A percentile compares a stretch with the other conserved stretches of the same genome.
These are phyloP conservation scores for Panopea generosa DNA, from an alignment of 2,888 invertebrate species.

Conservation along the genomic window DNA sequence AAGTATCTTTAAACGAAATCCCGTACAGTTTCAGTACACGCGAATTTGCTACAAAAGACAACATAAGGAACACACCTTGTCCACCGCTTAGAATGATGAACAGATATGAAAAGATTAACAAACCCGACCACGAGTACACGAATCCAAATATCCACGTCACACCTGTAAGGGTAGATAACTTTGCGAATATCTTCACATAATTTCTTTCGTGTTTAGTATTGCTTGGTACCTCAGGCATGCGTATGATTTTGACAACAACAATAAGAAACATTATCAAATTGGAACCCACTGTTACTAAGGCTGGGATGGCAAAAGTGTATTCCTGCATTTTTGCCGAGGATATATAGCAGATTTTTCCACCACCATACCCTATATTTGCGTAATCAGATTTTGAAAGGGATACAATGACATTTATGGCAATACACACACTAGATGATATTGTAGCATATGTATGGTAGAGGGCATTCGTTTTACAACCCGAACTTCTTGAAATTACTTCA, in stretches of 20 bases:
- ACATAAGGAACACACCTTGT: slow-evolving; percentile 24
- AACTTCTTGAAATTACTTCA: background rate
- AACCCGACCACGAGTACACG: slow-evolving; percentile 5
- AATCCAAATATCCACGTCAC: slow-evolving; percentile 29
- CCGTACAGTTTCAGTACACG: slow-evolving; percentile 16
- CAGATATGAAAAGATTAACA: slow-evolving; percentile 9
- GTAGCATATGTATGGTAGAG: background rate
- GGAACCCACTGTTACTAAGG: background rate
- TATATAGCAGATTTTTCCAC: slow-evolving; percentile 6
- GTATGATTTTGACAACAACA: slow-evolving; percentile 10
- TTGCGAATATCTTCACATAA: slow-evolving; percentile 16
- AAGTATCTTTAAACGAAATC: background rate
- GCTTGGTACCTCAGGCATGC: slow-evolving; percentile 1
- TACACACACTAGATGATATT: background rate
- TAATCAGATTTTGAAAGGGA: background rate
- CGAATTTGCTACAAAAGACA: slow-evolving; percentile 20
- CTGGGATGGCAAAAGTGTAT: slow-evolving; percentile 21
- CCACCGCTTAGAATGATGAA: slow-evolving; percentile 20
- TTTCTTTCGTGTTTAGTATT: slow-evolving; percentile 21
- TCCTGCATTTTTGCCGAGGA: slow-evolving; percentile 6
- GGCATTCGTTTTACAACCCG: background rate
- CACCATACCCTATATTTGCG: slow-evolving; percentile 10
- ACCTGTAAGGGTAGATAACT: slow-evolving; percentile 32
- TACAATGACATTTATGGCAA: background rate
- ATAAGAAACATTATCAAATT: slow-evolving; percentile 19